Evolutionary conservation across 1,140 invertebrate species (phyloP), one percentile per base, ranked within the genome.

Genomic region (Zaprionus gabonicus): DNA sequence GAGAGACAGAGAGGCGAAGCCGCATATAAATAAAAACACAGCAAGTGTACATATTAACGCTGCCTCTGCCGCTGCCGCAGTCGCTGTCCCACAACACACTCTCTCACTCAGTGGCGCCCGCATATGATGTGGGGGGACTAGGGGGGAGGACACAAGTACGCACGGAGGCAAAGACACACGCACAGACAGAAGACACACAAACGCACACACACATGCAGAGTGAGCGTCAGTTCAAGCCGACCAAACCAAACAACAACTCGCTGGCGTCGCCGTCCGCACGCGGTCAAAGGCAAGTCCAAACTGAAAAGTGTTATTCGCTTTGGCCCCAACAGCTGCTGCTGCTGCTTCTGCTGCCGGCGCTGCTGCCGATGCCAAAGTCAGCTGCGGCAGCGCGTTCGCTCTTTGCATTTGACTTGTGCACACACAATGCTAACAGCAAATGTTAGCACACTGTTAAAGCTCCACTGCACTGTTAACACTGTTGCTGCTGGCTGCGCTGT

Each of bases 251-350:
- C 63, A 76, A 76, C 70, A 76, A 72, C 74, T 76, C 63, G 70
- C 63, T 72, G 70, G 56, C 73, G 60, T 76, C 74, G 74, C 74
- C 74, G 74, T 76, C 74, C 74, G 74, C 74, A 76, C 74, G 74
- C 74, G 74, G 74, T 76, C 74, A 76, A 76, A 76, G 74, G 74
- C 74, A 76, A 72, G 49, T 72, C 70, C 69, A 76, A 76, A 76
- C 74, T 76, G 70, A 72, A 55, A 56, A 28, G 3, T 28, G n/a
- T 66, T 71, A 59, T 71, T 25, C 62, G 38, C 53, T 72, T 60
- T 44, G 70, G 62, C 62, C 68, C 73, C 63, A 58, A 72, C 63
- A 72, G 57, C 74, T 62, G 70, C 62, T 71, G 70, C 62, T 71
- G 69, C 31, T 59, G 71, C 65, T 74, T 65, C 27, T 41, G 65